Conservation (phyloP, 2,797 vertebrate species). For the Danio tinwini region DNA sequence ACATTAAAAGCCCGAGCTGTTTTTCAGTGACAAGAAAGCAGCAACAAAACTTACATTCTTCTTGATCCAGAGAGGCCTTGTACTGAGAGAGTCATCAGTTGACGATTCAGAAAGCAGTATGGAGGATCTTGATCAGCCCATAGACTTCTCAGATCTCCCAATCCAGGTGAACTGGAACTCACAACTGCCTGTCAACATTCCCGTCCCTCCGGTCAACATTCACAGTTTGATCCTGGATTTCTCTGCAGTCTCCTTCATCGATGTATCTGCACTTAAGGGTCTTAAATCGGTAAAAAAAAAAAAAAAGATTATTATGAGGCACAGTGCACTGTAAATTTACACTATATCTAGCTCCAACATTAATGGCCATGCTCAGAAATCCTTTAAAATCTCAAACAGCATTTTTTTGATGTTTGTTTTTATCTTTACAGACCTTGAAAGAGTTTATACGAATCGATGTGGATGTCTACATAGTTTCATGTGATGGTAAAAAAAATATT, state of each 20-base stretch:
- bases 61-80: background rate
- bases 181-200: constrained; percentile 80
- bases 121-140: constrained; percentile 85
- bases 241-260: constrained; percentile 91
- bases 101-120: constrained; percentile 73
- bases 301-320: background rate
- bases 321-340: background rate
- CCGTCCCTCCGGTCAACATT: constrained; percentile 80
- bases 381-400: background rate
- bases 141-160: constrained; percentile 82
- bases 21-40: background rate
- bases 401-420: background rate
- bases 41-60: background rate
- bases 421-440: constrained; percentile 77
- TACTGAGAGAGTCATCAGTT: background rate
- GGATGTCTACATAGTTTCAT: constrained; percentile 81
- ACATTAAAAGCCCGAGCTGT: background rate
- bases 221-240: constrained; percentile 95
- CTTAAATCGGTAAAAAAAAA: constrained; percentile 80
- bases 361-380: background rate
- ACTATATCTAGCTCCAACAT: background rate
- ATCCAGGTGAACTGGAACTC: constrained; percentile 84
- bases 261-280: constrained; percentile 89
- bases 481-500: constrained; percentile 73
- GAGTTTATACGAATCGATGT: constrained; percentile 82